Percentiles rank a stretch among this genome's conserved stretches.
These are phyloP conservation scores for Biston betularia DNA, from an alignment of 2,888 invertebrate species.

Conservation along the genomic window DNA sequence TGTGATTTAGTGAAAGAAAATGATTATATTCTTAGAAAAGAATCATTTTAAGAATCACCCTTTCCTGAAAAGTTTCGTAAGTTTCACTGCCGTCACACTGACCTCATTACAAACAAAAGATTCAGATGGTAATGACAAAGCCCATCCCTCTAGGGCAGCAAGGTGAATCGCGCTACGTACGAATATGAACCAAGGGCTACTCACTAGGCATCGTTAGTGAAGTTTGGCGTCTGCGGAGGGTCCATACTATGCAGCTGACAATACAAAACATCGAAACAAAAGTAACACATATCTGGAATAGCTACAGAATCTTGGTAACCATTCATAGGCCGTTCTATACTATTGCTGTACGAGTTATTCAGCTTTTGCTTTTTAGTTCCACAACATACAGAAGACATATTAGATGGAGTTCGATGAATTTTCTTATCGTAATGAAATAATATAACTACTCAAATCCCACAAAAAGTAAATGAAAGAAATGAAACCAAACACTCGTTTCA, in stretches of 20 bases:
- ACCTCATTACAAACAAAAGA: slow-evolving; percentile 65
- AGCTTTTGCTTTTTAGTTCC: slow-evolving; percentile 97
- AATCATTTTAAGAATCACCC: background rate
- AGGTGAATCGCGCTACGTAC: slow-evolving; percentile 39
- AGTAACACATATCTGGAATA: slow-evolving; percentile 98
- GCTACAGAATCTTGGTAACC: slow-evolving; percentile 88
- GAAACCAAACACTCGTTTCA: slow-evolving; percentile 61
- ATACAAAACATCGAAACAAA: slow-evolving; percentile 99
- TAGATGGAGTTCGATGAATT: slow-evolving; percentile 55
- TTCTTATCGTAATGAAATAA: slow-evolving; percentile 50
- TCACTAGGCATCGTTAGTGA: slow-evolving; percentile 98
- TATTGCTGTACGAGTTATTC: slow-evolving; percentile 88
- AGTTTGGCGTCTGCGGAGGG: slow-evolving; percentile 95
- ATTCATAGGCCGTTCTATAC: slow-evolving; percentile 86
- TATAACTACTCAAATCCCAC: slow-evolving; percentile 63
- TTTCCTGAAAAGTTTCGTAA: slow-evolving; percentile 18
- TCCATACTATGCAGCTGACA: slow-evolving; percentile 97
- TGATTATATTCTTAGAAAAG: background rate
- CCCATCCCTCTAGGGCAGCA: slow-evolving; percentile 41
- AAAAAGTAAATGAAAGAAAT: slow-evolving; percentile 60
- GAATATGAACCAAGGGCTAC: slow-evolving; percentile 68
- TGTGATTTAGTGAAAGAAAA: slow-evolving; percentile 14
- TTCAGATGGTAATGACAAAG: slow-evolving; percentile 55
- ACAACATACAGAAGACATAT: slow-evolving; percentile 96
- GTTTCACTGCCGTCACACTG: slow-evolving; percentile 47